Conservation (phyloP, 2,888 invertebrate species). For the Rhamphomyia laevipes region DNA sequence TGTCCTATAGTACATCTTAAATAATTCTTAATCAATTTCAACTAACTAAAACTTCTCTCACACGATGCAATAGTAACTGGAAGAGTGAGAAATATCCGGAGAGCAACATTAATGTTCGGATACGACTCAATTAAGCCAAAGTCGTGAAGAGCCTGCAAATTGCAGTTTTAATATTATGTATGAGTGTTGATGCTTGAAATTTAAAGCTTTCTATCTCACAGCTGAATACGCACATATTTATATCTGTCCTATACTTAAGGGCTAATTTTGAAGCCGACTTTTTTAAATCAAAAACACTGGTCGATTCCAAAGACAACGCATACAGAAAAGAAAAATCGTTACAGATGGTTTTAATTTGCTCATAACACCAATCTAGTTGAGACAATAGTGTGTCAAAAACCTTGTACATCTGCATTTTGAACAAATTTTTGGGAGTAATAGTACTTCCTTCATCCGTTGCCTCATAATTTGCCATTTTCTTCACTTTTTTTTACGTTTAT, state of each 20-base stretch:
- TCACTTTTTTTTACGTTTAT: not conserved
- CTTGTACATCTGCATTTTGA: not conserved
- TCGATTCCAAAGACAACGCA: not conserved
- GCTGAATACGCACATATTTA: not conserved
- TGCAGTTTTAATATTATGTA: conserved; percentile 1
- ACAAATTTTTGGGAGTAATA: not conserved
- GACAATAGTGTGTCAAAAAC: not conserved
- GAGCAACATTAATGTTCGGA: not conserved
- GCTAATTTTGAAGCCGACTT: not conserved
- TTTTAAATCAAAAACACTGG: not conserved
- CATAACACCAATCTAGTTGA: not conserved
- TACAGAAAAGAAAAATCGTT: not conserved
- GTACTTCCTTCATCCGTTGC: conserved; percentile 1
- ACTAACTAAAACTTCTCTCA: not conserved
- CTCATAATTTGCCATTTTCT: conserved; percentile 1
- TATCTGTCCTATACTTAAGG: not conserved
- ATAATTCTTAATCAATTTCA: not conserved
- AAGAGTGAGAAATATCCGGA: not conserved
- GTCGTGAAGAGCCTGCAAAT: not conserved
- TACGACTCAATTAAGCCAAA: not conserved
- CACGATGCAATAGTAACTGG: not conserved
- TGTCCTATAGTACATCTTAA: not conserved
- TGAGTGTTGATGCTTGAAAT: not conserved
- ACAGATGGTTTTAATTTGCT: not conserved
- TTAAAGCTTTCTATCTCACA: not conserved